Evolutionary conservation across 2,797 vertebrate genomes (phyloP), one percentile per base, ranked within the genome.

Genomic region (Phrynocephalus guinanensis): DNA sequence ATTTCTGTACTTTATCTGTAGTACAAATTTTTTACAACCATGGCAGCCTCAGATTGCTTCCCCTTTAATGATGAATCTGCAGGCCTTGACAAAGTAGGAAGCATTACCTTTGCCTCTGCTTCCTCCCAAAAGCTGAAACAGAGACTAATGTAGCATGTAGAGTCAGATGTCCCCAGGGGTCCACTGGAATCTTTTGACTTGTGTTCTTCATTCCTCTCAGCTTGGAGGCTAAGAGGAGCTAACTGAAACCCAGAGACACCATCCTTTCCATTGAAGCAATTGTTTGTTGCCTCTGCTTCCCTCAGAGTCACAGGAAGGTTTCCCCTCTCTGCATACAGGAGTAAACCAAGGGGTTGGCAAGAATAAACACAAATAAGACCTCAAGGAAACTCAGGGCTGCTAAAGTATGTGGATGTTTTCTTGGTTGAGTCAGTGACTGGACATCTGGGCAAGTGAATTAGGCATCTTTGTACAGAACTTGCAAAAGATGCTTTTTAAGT

Each of bases 111-210:
- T 85, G 38, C 38, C 28, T 77, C 18, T 5, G 60, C 38, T 68
- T 78, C 63, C 77, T 24, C 18, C 38, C 33, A n/a, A 52, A 16
- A 81, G 52, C 18, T 73, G 68, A 33, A 66, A 48, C 8, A 52
- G 30, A 86, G 68, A 80, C 28, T 33, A 60, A 79, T 80, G 77
- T 67, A 79, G 72, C 66, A 56, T 26, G 20, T 71, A 56, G 77
- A 75, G 52, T 63, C 24, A 76, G 30, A 26, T 71, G 68, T 86
- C 67, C 75, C 76, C 52, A 73, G 24, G 50, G 52, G 15, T 63
- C 1, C 33, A 81, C 3, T 48, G 8, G 26, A 56, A 63, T 77
- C 68, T 38, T 71, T 66, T 86, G 84, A 70, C 82, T 56, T 68
- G 84, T 79, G 48, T 26, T 33, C 11, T 79, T 78, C 38, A 78